These are phyloP conservation scores for Philaethria dido DNA, from an alignment of 2,888 invertebrate genomes.

Conservation along the genomic window DNA sequence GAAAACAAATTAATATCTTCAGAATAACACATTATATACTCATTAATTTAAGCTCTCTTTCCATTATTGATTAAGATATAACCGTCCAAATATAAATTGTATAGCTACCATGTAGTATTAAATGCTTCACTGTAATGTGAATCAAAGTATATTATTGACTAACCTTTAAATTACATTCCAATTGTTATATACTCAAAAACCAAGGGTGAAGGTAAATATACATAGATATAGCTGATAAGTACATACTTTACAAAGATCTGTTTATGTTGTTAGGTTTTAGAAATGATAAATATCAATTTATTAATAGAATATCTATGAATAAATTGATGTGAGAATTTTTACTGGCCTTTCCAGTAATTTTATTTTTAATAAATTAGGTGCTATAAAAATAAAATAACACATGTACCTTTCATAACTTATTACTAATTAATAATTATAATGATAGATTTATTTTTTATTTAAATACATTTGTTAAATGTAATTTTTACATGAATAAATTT, in stretches of 20 bases:
- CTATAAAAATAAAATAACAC: constrained; percentile 19
- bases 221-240: constrained; percentile 40
- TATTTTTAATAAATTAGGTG: constrained; percentile 17
- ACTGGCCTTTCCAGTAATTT: neutral
- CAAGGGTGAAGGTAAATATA: neutral
- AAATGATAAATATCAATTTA: neutral
- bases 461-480: constrained; percentile 7
- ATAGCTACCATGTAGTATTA: constrained; percentile 20
- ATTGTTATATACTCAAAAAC: constrained; percentile 3
- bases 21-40: constrained; percentile 12
- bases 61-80: constrained; percentile 13
- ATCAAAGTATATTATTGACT: constrained; percentile 1
- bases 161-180: constrained; percentile 9
- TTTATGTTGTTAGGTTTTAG: neutral
- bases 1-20: neutral
- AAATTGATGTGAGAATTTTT: neutral
- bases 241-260: neutral
- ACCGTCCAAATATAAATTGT: constrained; percentile 28
- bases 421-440: constrained; percentile 11
- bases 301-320: neutral
- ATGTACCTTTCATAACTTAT: constrained; percentile 33
- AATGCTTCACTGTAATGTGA: constrained; percentile 2
- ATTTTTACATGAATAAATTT: constrained; percentile 11
- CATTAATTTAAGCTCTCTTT: constrained; percentile 28
- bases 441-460: constrained; percentile 7